A percentile compares a stretch with the other conserved stretches of the same genome.
These are phyloP conservation scores for Upupa epops DNA, from an alignment of 2,113 vertebrate species.

Conservation along the genomic window DNA sequence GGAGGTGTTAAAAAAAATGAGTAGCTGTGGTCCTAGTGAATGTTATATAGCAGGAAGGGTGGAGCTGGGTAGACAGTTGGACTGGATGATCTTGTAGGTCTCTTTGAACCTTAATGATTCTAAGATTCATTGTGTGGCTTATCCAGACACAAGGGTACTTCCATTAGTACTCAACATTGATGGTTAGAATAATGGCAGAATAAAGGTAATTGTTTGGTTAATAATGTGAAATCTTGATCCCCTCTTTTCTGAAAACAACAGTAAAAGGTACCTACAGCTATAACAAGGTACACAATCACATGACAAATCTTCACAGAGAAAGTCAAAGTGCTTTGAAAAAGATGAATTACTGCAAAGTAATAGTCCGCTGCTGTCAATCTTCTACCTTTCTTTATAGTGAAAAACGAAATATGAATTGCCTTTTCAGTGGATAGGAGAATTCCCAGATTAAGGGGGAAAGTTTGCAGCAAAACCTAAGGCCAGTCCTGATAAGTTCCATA, in stretches of 20 bases:
- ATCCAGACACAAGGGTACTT: neutral
- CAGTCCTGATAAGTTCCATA: neutral
- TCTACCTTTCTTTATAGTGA: neutral
- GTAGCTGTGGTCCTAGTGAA: too few species aligned
- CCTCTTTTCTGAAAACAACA: neutral
- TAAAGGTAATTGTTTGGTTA: neutral
- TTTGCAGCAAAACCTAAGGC: neutral
- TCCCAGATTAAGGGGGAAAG: neutral
- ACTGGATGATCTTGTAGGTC: too few species aligned
- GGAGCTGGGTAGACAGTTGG: too few species aligned
- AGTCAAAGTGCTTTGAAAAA: slow-evolving; percentile 25
- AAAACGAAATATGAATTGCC: slow-evolving; percentile 20
- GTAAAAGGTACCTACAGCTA: neutral
- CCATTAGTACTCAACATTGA: neutral
- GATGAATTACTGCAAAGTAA: slow-evolving; percentile 13
- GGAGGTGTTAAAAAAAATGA: too few species aligned
- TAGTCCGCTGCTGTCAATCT: slow-evolving; percentile 21
- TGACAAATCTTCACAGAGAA: neutral
- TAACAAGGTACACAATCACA: neutral
- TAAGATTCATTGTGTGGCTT: neutral
- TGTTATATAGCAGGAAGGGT: too few species aligned
- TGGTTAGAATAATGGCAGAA: neutral
- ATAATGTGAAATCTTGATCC: neutral
- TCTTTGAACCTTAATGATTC: too few species aligned
- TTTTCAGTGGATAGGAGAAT: neutral